These are phyloP conservation scores for Ranitomeya imitator DNA, from an alignment of 2,113 vertebrate genomes.

Conservation along the genomic window DNA sequence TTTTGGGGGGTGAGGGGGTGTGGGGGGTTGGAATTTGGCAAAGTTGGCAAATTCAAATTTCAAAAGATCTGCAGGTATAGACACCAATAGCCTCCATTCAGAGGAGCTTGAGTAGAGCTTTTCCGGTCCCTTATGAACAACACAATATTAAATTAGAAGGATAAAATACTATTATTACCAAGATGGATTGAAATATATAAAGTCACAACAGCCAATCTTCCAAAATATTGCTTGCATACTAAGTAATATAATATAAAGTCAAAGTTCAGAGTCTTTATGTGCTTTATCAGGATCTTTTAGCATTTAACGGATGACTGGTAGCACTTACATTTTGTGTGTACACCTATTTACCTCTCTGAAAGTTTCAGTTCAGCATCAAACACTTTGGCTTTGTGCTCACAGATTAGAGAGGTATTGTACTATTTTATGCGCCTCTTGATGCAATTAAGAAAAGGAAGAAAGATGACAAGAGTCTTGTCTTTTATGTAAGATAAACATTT, in stretches of 20 bases:
- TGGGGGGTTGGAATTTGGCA: too few species aligned
- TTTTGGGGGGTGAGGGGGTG: too few species aligned
- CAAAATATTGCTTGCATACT: not conserved
- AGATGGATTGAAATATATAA: not conserved
- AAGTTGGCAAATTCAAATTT: too few species aligned
- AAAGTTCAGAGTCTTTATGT: conserved; percentile 22
- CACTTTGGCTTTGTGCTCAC: conserved; percentile 62
- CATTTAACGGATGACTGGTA: conserved; percentile 35
- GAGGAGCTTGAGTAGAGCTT: not conserved
- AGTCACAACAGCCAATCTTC: not conserved
- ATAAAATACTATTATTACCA: not conserved
- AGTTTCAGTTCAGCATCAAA: conserved; percentile 69
- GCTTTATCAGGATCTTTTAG: not conserved
- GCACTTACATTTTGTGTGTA: conserved; percentile 4
- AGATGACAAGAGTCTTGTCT: conserved; percentile 64
- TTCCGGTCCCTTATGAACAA: not conserved
- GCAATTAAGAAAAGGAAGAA: conserved; percentile 69
- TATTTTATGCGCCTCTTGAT: conserved; percentile 63
- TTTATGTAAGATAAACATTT: conserved; percentile 72
- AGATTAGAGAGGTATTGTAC: conserved; percentile 67
- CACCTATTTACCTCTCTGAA: conserved; percentile 58
- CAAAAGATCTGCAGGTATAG: too few species aligned
- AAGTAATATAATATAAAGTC: conserved; percentile 20
- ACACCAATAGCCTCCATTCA: not conserved
- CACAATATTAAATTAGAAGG: not conserved